Percentiles rank a stretch among this genome's conserved stretches.
phyloP scores from a whole-genome alignment of 2,113 vertebrate genomes.

The Sorex fumeus region DNA sequence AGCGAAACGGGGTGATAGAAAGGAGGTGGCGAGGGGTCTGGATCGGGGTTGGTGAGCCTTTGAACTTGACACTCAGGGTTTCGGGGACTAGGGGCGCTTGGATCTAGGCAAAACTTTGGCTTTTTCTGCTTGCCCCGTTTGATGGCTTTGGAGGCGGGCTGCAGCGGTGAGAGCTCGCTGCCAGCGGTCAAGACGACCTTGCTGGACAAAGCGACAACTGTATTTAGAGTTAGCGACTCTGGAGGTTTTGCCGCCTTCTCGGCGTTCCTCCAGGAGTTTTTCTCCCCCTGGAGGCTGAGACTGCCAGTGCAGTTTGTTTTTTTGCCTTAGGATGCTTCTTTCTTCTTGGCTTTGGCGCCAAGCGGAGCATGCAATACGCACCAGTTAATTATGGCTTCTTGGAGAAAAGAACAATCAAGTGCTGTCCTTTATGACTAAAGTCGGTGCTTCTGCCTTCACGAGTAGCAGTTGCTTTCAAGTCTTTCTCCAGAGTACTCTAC shows the following conservation, averaged over 20 bases:
- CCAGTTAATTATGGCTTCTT: slow-evolving; percentile 56
- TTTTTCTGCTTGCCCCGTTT: not conserved
- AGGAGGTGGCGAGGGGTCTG: not conserved
- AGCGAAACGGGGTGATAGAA: not conserved
- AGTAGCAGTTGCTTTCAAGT: slow-evolving; percentile 64
- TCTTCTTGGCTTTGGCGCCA: slow-evolving; percentile 61
- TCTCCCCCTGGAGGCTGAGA: slow-evolving; percentile 63
- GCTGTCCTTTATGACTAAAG: slow-evolving; percentile 16
- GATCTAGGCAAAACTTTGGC: not conserved
- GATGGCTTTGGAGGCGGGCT: not conserved
- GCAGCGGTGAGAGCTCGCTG: not conserved
- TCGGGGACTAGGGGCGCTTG: not conserved
- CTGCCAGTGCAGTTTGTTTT: slow-evolving; percentile 73
- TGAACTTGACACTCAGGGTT: not conserved
- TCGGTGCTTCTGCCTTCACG: slow-evolving; percentile 31
- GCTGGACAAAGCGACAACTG: not conserved
- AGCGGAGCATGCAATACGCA: not conserved
- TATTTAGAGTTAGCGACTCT: slow-evolving; percentile 37
- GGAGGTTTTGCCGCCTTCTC: not conserved
- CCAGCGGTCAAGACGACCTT: slow-evolving; percentile 65
- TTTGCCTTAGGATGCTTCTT: slow-evolving; percentile 41
- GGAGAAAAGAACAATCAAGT: slow-evolving; percentile 25
- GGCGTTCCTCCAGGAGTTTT: slow-evolving; percentile 44
- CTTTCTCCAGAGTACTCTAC: not conserved
- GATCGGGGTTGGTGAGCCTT: not conserved